Conservation (phyloP, 2,113 vertebrate species). For the Cololabis saira region DNA sequence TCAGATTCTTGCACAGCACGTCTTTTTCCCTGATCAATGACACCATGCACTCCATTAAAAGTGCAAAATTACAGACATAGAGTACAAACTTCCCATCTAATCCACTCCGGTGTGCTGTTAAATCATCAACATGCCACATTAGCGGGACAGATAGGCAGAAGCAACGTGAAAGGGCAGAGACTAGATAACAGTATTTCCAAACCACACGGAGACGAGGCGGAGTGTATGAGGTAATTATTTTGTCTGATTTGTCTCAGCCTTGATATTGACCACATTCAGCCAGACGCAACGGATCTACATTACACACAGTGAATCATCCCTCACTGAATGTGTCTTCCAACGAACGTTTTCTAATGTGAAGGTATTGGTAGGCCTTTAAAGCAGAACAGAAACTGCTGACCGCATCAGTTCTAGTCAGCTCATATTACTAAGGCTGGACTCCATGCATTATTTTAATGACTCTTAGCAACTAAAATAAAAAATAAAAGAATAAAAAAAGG, state of each 20-base stretch:
- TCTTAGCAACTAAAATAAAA: conserved; percentile 5
- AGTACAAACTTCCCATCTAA: conserved; percentile 57
- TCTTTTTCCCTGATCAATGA: conserved; percentile 59
- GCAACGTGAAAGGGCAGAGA: conserved; percentile 19
- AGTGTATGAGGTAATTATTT: not conserved
- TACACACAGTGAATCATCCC: not conserved
- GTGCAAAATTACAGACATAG: conserved; percentile 42
- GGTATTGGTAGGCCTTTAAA: not conserved
- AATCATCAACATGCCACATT: conserved; percentile 48
- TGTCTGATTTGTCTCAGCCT: not conserved
- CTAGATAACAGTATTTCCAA: conserved; percentile 11
- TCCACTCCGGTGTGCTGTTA: conserved; percentile 41
- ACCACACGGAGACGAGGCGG: conserved; percentile 9
- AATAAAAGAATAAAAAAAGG: not conserved
- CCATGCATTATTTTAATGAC: conserved; percentile 1
- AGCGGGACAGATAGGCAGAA: conserved; percentile 8
- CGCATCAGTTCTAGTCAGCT: not conserved
- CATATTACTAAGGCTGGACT: not conserved
- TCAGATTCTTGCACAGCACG: conserved; percentile 53
- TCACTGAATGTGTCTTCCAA: conserved; percentile 10
- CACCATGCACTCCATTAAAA: conserved; percentile 53
- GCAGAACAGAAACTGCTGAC: conserved; percentile 1
- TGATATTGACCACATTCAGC: not conserved
- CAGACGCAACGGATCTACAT: conserved; percentile 3
- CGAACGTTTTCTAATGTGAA: conserved; percentile 10